These are phyloP conservation scores for Apostichopus leukothele DNA, from an alignment of 53 echinoderm and acorn worm species.

Conservation along the genomic window DNA sequence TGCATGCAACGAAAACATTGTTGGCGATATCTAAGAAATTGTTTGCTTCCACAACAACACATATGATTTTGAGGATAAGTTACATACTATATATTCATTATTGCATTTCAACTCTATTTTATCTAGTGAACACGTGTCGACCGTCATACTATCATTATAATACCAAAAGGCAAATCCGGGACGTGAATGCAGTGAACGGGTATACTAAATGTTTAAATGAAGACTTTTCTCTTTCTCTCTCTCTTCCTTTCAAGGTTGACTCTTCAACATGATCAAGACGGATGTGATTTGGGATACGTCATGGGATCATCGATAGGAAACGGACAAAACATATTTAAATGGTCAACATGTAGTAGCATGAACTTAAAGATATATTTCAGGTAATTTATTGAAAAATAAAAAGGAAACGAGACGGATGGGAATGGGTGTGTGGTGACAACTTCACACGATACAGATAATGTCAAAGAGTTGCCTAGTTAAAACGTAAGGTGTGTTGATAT, in stretches of 20 bases:
- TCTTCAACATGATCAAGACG: constrained; percentile 26
- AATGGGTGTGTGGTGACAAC: neutral
- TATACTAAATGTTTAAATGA: neutral
- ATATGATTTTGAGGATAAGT: too few species aligned
- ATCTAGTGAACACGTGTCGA: too few species aligned
- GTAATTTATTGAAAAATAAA: neutral
- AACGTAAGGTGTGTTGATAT: neutral
- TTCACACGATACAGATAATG: too few species aligned
- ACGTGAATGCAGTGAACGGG: neutral
- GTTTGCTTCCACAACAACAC: too few species aligned
- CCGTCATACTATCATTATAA: too few species aligned
- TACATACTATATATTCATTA: too few species aligned
- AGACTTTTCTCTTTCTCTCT: neutral
- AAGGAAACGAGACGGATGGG: neutral
- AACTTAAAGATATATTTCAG: constrained; percentile 19
- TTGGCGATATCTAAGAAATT: too few species aligned
- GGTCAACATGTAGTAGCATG: constrained; percentile 35
- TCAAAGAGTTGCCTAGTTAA: too few species aligned
- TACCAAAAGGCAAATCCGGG: too few species aligned
- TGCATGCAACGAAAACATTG: too few species aligned
- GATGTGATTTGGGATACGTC: constrained; percentile 12
- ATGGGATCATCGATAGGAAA: neutral
- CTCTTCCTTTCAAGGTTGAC: constrained; percentile 12
- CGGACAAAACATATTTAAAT: constrained; percentile 39
- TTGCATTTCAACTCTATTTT: too few species aligned